A percentile compares a stretch with the other conserved stretches of the same genome.
Evolutionary conservation across 2,797 vertebrate genomes (phyloP).

Genomic region (Poecilia velifera): DNA sequence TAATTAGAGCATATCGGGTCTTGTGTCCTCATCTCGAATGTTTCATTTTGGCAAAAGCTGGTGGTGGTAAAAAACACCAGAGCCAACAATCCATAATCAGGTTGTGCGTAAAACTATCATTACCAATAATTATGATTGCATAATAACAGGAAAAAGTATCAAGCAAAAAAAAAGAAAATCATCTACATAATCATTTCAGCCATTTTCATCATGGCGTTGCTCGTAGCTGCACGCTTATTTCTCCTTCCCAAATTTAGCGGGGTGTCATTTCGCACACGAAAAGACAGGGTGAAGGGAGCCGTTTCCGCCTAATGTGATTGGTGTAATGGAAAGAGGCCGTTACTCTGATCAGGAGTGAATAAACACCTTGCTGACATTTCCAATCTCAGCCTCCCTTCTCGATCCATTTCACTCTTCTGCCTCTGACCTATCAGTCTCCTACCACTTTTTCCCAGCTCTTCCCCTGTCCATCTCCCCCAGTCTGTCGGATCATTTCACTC

Average conservation of each 20-base stretch:
- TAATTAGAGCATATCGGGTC: slow-evolving; percentile 60
- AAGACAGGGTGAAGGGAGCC: slow-evolving; percentile 25
- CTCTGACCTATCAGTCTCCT: slow-evolving; percentile 51
- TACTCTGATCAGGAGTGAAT: slow-evolving; percentile 65
- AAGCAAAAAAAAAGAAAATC: slow-evolving; percentile 19
- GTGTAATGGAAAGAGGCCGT: slow-evolving; percentile 53
- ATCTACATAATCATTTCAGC: slow-evolving; percentile 52
- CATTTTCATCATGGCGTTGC: slow-evolving; percentile 37
- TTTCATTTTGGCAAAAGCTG: slow-evolving; percentile 32
- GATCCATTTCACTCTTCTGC: slow-evolving; percentile 52
- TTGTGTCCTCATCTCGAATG: slow-evolving; percentile 49
- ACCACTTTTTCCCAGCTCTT: slow-evolving; percentile 25
- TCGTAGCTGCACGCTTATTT: slow-evolving; percentile 24
- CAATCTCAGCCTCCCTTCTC: slow-evolving; percentile 46
- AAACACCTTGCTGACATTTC: slow-evolving; percentile 67
- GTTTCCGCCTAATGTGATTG: slow-evolving; percentile 54
- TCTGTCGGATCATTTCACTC: slow-evolving; percentile 67
- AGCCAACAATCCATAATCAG: slow-evolving; percentile 47
- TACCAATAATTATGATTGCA: slow-evolving; percentile 55
- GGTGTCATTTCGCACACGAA: slow-evolving; percentile 29
- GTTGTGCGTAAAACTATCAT: slow-evolving; percentile 56
- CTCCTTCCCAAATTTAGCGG: slow-evolving; percentile 42
- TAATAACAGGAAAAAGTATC: slow-evolving; percentile 23
- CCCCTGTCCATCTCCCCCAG: slow-evolving; percentile 53
- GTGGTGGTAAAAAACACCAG: slow-evolving; percentile 9